phyloP scores from a whole-genome alignment of 2,888 invertebrate genomes.

The Folsomia candida region DNA sequence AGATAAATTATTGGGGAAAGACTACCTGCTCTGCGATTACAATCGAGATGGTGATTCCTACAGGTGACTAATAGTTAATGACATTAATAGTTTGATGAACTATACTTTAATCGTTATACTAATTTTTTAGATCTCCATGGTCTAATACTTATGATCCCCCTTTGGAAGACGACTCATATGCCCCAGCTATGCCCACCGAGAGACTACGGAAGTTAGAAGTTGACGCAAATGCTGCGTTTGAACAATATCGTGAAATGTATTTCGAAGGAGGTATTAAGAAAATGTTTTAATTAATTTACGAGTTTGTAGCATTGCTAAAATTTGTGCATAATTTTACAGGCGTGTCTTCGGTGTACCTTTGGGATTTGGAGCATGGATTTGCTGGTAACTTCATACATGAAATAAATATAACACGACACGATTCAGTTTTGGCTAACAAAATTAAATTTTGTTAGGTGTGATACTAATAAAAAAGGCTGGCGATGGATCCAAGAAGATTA shows the following conservation, averaged over 20 bases:
- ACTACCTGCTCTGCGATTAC: conserved; percentile 97
- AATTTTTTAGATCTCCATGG: conserved; percentile 95
- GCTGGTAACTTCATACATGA: conserved; percentile 62
- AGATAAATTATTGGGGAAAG: conserved; percentile 91
- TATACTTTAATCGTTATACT: too few species aligned
- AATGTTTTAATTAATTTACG: too few species aligned
- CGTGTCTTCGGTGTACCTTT: conserved; percentile 97
- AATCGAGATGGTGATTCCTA: conserved; percentile 99
- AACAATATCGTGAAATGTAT: conserved; percentile 98
- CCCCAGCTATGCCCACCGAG: conserved; percentile 87
- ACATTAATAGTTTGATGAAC: too few species aligned
- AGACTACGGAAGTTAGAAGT: conserved; percentile 90
- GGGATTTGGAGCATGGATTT: conserved; percentile 99
- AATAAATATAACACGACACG: too few species aligned
- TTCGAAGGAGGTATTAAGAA: conserved; percentile 99
- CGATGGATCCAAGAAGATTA: conserved; percentile 96
- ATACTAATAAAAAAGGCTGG: conserved; percentile 99
- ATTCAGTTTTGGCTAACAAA: too few species aligned
- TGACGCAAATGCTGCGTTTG: conserved; percentile 97
- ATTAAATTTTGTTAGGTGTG: too few species aligned
- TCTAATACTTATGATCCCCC: conserved; percentile 98
- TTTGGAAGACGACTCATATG: conserved; percentile 77
- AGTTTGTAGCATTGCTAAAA: too few species aligned
- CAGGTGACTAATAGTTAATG: conserved; percentile 63
- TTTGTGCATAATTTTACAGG: too few species aligned